Evolutionary conservation across 2,797 vertebrate species (phyloP).

Genomic region (Anguilla marmorata): DNA sequence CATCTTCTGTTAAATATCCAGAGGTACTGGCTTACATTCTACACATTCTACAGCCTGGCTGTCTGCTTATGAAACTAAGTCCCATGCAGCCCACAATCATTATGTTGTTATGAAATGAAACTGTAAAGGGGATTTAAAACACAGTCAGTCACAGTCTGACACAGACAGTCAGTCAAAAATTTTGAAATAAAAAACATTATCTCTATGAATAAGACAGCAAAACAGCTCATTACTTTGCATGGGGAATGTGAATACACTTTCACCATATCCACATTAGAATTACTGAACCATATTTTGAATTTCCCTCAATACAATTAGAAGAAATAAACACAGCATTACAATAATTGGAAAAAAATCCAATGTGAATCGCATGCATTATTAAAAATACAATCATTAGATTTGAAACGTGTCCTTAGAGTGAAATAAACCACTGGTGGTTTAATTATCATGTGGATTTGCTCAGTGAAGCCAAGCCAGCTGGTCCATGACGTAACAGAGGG

Average conservation of each 20-base stretch:
- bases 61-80: not conserved
- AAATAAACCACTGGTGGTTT: conserved; percentile 11
- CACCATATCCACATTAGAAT: not conserved
- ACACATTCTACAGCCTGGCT: not conserved
- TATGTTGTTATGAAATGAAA: not conserved
- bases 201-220: not conserved
- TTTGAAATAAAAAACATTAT: not conserved
- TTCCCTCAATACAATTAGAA: not conserved
- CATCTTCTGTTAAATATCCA: not conserved
- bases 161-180: not conserved
- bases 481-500: conserved; percentile 13
- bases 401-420: not conserved
- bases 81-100: not conserved
- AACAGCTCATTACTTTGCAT: not conserved
- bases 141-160: not conserved
- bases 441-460: not conserved
- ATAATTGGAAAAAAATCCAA: not conserved
- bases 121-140: not conserved
- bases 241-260: not conserved
- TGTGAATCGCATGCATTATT: not conserved
- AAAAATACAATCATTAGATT: not conserved
- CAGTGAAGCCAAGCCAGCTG: conserved; percentile 13
- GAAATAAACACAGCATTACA: not conserved
- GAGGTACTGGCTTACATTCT: not conserved
- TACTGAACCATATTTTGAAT: not conserved